These are phyloP conservation scores for Acanthurus leucopareius DNA, from an alignment of 2,797 vertebrate genomes.

Conservation along the genomic window DNA sequence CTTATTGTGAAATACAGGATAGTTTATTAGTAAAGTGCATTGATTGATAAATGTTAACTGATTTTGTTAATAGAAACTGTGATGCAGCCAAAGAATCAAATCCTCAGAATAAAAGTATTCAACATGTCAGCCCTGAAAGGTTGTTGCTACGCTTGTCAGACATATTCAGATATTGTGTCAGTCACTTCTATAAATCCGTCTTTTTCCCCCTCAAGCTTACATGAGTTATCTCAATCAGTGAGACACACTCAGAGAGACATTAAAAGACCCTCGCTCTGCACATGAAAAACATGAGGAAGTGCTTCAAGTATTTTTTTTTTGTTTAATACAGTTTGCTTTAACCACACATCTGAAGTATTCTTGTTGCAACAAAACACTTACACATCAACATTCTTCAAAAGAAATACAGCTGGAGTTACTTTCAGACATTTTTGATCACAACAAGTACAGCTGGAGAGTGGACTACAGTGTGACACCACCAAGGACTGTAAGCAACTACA, in stretches of 20 bases:
- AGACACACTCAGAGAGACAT: neutral
- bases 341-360: constrained; percentile 63
- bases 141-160: constrained; percentile 60
- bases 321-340: constrained; percentile 73
- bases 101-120: constrained; percentile 26
- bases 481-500: constrained; percentile 59
- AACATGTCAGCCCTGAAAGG: constrained; percentile 57
- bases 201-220: constrained; percentile 10
- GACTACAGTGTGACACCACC: constrained; percentile 66
- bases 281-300: constrained; percentile 46
- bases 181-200: constrained; percentile 27
- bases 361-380: constrained; percentile 75
- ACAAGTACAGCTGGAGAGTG: constrained; percentile 60
- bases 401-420: constrained; percentile 66
- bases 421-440: constrained; percentile 68
- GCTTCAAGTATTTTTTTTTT: constrained; percentile 14
- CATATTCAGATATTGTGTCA: constrained; percentile 57
- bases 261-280: constrained; percentile 14
- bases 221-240: constrained; percentile 26
- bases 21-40: neutral
- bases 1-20: neutral
- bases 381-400: constrained; percentile 66
- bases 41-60: neutral
- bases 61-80: constrained; percentile 4
- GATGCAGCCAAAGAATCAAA: constrained; percentile 6